phyloP scores from a whole-genome alignment of 2,113 vertebrate species.

The Brachyhypopomus gauderio region DNA sequence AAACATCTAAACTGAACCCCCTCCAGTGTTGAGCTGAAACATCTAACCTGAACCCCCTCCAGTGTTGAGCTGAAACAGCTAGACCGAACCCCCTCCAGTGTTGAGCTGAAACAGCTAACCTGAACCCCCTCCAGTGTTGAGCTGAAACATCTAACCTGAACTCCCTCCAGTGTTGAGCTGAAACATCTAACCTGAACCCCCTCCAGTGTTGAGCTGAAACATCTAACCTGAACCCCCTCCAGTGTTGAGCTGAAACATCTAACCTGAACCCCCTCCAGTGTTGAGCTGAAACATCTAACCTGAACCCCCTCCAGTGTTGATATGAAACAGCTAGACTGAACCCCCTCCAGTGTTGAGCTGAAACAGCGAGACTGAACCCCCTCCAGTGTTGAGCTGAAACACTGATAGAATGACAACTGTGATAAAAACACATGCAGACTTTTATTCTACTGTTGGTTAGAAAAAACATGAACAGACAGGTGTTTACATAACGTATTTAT shows the following conservation, averaged over 20 bases:
- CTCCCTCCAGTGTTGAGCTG: no score
- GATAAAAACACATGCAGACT: not conserved
- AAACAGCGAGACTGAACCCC: not conserved
- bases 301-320: no score
- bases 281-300: not conserved
- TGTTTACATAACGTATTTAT: no score
- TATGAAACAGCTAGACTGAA: not conserved
- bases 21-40: no score
- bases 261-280: not conserved
- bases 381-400: no score
- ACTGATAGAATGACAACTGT: no score
- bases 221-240: not conserved
- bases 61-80: not conserved
- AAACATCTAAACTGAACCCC: not conserved
- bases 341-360: no score
- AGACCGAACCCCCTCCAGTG: not conserved
- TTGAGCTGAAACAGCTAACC: not conserved
- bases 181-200: not conserved
- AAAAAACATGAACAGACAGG: not conserved
- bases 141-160: not conserved
- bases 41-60: not conserved
- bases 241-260: no score
- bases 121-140: no score
- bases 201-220: no score
- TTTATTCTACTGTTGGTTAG: not conserved